phyloP scores from a whole-genome alignment of 2,113 vertebrate species.

The Arothron firmamentum region DNA sequence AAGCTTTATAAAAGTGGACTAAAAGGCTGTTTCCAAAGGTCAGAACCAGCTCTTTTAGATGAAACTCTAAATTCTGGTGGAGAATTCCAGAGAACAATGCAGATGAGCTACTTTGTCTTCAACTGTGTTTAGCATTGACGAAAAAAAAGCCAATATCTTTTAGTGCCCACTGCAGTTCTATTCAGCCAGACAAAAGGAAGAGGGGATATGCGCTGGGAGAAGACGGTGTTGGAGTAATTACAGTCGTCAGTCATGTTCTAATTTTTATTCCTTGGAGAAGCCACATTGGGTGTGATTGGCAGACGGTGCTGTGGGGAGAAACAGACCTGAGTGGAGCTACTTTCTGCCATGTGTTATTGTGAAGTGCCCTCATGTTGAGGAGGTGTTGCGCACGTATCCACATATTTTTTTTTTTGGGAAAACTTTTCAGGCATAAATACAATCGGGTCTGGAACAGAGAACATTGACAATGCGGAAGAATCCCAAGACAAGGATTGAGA shows the following conservation, averaged over 20 bases:
- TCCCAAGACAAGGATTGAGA: too few species aligned
- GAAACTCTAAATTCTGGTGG: not conserved
- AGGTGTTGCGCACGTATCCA: conserved; percentile 23
- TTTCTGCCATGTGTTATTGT: conserved; percentile 55
- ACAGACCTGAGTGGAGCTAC: conserved; percentile 57
- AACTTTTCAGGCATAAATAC: too few species aligned
- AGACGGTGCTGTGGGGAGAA: conserved; percentile 38
- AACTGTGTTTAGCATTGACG: conserved; percentile 11
- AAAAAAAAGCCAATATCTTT: conserved; percentile 28
- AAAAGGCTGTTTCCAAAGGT: not conserved
- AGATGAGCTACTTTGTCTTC: conserved; percentile 1
- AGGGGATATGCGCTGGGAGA: conserved; percentile 3
- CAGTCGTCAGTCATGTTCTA: conserved; percentile 29
- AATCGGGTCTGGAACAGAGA: too few species aligned
- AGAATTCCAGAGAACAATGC: not conserved
- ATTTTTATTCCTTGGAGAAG: conserved; percentile 1
- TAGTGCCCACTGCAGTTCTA: conserved; percentile 29
- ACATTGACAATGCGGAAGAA: too few species aligned
- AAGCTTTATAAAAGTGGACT: not conserved
- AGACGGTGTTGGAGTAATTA: conserved; percentile 38
- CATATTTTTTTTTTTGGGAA: not conserved
- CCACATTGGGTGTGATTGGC: conserved; percentile 23
- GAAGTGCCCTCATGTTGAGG: conserved; percentile 33
- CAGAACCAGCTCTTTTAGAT: not conserved
- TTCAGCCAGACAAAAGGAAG: conserved; percentile 28